Conservation (phyloP, 2,888 invertebrate genomes). For the Abscondita cerata region DNA sequence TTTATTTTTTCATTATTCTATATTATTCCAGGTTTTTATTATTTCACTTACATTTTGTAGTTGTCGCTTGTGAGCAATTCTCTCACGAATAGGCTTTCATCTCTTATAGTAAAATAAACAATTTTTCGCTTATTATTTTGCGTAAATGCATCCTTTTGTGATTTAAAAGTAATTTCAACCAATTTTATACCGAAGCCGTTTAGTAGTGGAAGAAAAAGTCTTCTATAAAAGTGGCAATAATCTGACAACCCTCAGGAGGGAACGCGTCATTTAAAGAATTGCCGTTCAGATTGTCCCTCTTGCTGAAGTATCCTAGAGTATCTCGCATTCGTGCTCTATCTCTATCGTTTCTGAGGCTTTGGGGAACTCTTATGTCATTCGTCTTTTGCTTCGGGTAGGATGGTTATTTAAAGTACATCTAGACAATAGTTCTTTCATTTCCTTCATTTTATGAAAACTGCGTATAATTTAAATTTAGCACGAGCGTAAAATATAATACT, state of each 20-base stretch:
- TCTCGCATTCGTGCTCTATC: slow-evolving; percentile 33
- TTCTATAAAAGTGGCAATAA: slow-evolving; percentile 40
- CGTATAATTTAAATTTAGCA: slow-evolving; percentile 7
- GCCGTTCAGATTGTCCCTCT: slow-evolving; percentile 36
- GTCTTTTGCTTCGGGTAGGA: slow-evolving; percentile 22
- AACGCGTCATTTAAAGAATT: slow-evolving; percentile 42
- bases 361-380: slow-evolving; percentile 22
- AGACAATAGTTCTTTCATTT: slow-evolving; percentile 29
- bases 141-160: neutral
- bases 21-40: too few species aligned
- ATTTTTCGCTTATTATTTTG: too few species aligned
- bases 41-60: too few species aligned
- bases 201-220: slow-evolving; percentile 29
- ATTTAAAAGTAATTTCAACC: slow-evolving; percentile 5
- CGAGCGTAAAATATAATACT: slow-evolving; percentile 1
- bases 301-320: slow-evolving; percentile 26
- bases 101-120: too few species aligned
- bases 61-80: too few species aligned
- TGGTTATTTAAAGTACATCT: slow-evolving; percentile 30
- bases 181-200: slow-evolving; percentile 20
- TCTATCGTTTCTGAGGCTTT: slow-evolving; percentile 28
- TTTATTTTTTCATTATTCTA: too few species aligned
- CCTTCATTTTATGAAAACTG: slow-evolving; percentile 12
- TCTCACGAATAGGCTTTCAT: too few species aligned
- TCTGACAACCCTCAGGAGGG: slow-evolving; percentile 43